These are phyloP conservation scores for Candoia aspera DNA, from an alignment of 2,113 vertebrate species.

Conservation along the genomic window DNA sequence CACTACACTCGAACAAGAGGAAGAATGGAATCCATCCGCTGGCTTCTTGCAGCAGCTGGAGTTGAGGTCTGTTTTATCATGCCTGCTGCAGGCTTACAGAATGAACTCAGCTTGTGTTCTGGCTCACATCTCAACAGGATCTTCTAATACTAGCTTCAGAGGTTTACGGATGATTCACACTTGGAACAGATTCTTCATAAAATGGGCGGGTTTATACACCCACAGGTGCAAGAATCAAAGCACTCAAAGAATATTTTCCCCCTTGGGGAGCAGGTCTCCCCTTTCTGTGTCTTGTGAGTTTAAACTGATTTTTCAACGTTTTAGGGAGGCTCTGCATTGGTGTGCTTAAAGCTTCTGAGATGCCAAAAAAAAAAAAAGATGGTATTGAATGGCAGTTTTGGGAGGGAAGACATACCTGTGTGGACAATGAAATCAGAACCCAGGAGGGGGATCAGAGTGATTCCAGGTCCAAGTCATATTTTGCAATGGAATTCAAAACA, in stretches of 20 bases:
- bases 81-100: neutral
- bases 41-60: conserved; percentile 83
- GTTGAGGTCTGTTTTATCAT: conserved; percentile 77
- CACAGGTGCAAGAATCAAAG: neutral
- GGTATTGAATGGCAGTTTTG: neutral
- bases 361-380: neutral
- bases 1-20: conserved; percentile 84
- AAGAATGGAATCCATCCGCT: conserved; percentile 89
- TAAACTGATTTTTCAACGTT: neutral
- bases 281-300: neutral
- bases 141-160: neutral
- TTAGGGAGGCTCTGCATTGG: neutral
- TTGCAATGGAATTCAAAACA: neutral
- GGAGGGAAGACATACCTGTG: neutral
- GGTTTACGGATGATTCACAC: neutral
- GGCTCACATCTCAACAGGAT: neutral
- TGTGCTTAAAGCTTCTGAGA: neutral
- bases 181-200: neutral
- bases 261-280: neutral
- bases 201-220: neutral
- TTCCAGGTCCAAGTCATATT: neutral
- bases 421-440: neutral
- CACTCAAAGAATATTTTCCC: neutral
- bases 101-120: neutral
- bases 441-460: neutral